Evolutionary conservation across 2,113 vertebrate species (phyloP).

Genomic region (Passerina amoena): DNA sequence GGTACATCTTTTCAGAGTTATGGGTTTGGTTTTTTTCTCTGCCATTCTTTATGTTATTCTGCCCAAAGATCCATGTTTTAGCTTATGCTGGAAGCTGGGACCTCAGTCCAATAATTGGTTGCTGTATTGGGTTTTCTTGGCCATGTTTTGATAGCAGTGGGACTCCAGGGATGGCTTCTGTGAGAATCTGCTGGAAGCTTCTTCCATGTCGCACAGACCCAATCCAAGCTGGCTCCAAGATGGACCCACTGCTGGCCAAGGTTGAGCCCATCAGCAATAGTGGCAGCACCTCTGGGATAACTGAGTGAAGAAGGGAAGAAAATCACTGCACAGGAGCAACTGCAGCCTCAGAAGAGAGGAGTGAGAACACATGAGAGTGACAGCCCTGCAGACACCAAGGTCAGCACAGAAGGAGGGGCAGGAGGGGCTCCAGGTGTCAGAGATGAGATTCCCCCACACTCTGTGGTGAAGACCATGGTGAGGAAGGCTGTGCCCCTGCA

Average conservation of each 20-base stretch:
- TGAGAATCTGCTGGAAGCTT: background rate
- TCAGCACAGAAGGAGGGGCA: background rate
- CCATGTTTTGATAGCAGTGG: background rate
- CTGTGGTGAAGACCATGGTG: background rate
- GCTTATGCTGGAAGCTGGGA: background rate
- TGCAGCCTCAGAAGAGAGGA: background rate
- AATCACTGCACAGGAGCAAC: background rate
- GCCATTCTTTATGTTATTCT: background rate
- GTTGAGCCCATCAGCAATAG: background rate
- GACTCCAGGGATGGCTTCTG: background rate
- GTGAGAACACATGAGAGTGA: background rate
- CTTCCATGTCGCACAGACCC: no score
- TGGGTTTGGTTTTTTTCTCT: background rate
- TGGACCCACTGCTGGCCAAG: no score
- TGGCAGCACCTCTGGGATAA: background rate
- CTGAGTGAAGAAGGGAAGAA: background rate
- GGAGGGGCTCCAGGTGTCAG: background rate
- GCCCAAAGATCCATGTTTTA: background rate
- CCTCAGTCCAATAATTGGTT: background rate
- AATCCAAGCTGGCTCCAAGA: background rate
- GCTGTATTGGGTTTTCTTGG: background rate
- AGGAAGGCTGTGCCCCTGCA: background rate
- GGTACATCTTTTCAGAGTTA: background rate
- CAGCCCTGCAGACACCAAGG: background rate
- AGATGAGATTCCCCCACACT: background rate